phyloP scores from a whole-genome alignment of 2,113 vertebrate genomes.

The Sardina pilchardus region DNA sequence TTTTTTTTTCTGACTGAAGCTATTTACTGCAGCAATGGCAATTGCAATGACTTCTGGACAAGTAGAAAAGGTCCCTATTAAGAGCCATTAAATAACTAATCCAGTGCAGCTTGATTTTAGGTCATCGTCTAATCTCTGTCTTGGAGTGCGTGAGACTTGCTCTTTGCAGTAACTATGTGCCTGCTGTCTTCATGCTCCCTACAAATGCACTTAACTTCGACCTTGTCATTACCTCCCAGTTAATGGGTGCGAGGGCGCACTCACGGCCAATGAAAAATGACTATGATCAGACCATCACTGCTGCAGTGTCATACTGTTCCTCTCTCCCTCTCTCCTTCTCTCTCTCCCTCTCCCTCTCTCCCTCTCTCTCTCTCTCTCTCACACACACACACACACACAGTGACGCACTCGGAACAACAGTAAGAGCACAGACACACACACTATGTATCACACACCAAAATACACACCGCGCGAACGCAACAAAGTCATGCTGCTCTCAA shows the following conservation, averaged over 20 bases:
- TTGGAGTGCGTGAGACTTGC: not conserved
- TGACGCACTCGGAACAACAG: not conserved
- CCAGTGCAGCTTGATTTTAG: not conserved
- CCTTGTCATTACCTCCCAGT: slow-evolving; percentile 49
- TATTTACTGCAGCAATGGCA: not conserved
- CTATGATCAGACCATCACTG: slow-evolving; percentile 12
- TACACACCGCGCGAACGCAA: not conserved
- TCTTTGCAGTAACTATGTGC: not conserved
- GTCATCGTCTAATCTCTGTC: not conserved
- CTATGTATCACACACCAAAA: not conserved
- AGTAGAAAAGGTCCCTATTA: not conserved
- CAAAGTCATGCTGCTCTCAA: slow-evolving; percentile 21
- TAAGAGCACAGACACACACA: not conserved
- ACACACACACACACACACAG: not conserved
- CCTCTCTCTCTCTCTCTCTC: not conserved
- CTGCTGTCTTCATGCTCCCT: slow-evolving; percentile 3
- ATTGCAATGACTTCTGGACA: not conserved
- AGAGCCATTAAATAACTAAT: not conserved
- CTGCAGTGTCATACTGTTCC: not conserved
- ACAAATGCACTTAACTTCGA: slow-evolving; percentile 33
- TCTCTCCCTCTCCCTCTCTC: not conserved
- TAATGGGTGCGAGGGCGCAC: slow-evolving; percentile 57
- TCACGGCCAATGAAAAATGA: slow-evolving; percentile 29
- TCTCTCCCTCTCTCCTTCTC: not conserved
- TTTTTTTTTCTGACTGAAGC: not conserved